These are phyloP conservation scores for Meriones unguiculatus DNA, from an alignment of 2,113 vertebrate species.

Conservation along the genomic window DNA sequence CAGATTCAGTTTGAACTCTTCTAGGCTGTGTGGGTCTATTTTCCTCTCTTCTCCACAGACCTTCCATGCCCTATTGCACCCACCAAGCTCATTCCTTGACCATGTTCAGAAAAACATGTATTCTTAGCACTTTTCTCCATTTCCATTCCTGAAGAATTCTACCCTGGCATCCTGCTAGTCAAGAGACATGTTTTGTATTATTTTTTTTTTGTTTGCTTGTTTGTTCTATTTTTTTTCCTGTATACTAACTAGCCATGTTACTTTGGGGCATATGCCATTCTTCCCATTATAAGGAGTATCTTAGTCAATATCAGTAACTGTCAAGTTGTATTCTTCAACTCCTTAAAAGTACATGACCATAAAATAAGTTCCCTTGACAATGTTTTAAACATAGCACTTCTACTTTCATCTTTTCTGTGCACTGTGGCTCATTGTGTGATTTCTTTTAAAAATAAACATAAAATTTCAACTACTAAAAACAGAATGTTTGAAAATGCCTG, in stretches of 20 bases:
- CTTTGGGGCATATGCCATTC: background rate
- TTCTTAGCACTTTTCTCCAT: background rate
- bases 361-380: background rate
- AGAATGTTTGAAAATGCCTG: constrained; percentile 33
- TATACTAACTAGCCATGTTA: background rate
- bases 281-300: background rate
- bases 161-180: background rate
- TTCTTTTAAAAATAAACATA: constrained; percentile 50
- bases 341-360: background rate
- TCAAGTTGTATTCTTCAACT: constrained; percentile 21
- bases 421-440: background rate
- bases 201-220: background rate
- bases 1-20: constrained; percentile 34
- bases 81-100: background rate
- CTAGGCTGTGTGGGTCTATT: background rate
- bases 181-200: background rate
- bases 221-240: background rate
- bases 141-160: background rate
- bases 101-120: background rate
- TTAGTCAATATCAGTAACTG: background rate
- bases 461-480: constrained; percentile 23
- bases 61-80: background rate
- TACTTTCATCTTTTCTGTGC: constrained; percentile 12
- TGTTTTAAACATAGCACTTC: background rate
- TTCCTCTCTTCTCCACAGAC: background rate